phyloP scores from a whole-genome alignment of 2,888 invertebrate species.

The Latrodectus hesperus region DNA sequence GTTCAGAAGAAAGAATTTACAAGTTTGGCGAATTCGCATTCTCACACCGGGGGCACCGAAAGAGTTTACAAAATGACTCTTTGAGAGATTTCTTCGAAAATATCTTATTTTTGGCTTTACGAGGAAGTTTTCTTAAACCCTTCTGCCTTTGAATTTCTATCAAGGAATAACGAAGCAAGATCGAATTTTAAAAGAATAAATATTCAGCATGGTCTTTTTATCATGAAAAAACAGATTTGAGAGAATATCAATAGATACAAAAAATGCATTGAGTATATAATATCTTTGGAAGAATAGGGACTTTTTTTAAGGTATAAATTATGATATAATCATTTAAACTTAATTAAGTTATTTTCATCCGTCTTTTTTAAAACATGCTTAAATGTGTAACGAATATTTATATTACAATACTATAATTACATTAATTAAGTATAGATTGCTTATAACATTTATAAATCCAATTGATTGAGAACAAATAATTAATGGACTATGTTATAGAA shows the following conservation, averaged over 20 bases:
- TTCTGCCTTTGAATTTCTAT: not conserved
- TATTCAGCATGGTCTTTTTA: not conserved
- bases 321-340: no score
- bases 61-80: not conserved
- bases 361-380: no score
- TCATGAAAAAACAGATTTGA: not conserved
- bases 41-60: conserved; percentile 17
- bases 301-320: no score
- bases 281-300: no score
- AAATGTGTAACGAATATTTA: no score
- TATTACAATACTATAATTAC: no score
- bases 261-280: no score
- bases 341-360: no score
- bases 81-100: not conserved
- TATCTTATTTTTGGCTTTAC: not conserved
- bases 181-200: not conserved
- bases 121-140: not conserved
- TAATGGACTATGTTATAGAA: no score
- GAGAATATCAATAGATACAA: not conserved
- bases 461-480: no score
- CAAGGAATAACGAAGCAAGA: conserved; percentile 6
- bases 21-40: conserved; percentile 16
- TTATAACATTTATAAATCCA: no score
- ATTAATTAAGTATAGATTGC: no score
- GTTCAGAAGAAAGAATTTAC: conserved; percentile 23